A percentile compares a stretch with the other conserved stretches of the same genome.
These are phyloP conservation scores for Ladona fulva DNA, from an alignment of 1,140 invertebrate species.

Conservation along the genomic window DNA sequence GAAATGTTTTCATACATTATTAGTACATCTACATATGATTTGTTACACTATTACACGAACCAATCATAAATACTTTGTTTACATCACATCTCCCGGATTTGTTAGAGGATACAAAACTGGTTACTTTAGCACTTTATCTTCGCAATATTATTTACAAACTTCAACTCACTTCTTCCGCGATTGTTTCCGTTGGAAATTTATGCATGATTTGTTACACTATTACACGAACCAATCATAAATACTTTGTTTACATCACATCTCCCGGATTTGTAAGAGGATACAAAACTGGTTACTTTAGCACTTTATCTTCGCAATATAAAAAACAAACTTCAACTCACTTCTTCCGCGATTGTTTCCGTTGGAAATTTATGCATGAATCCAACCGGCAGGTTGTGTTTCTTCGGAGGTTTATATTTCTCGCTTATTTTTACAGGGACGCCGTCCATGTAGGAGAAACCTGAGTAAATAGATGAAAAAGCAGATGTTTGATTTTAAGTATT, in stretches of 20 bases:
- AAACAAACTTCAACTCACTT: conserved; percentile 14
- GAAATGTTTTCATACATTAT: neutral
- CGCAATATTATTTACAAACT: neutral
- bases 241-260: neutral
- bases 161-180: conserved; percentile 18
- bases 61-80: neutral
- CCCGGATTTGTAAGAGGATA: neutral
- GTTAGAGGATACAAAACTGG: neutral
- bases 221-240: neutral
- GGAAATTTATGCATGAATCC: conserved; percentile 50
- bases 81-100: neutral
- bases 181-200: conserved; percentile 35
- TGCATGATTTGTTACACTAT: conserved; percentile 34
- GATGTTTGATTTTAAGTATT: neutral
- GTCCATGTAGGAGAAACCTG: conserved; percentile 55
- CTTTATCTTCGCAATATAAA: neutral
- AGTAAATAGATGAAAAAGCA: neutral
- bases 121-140: neutral
- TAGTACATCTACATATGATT: neutral
- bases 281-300: neutral
- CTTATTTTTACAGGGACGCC: conserved; percentile 78
- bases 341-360: conserved; percentile 17
- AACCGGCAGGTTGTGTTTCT: conserved; percentile 56
- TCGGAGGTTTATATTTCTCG: conserved; percentile 70
- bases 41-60: too few relatives aligned